Evolutionary conservation across 2,113 vertebrate genomes (phyloP).

Genomic region (Morone saxatilis): DNA sequence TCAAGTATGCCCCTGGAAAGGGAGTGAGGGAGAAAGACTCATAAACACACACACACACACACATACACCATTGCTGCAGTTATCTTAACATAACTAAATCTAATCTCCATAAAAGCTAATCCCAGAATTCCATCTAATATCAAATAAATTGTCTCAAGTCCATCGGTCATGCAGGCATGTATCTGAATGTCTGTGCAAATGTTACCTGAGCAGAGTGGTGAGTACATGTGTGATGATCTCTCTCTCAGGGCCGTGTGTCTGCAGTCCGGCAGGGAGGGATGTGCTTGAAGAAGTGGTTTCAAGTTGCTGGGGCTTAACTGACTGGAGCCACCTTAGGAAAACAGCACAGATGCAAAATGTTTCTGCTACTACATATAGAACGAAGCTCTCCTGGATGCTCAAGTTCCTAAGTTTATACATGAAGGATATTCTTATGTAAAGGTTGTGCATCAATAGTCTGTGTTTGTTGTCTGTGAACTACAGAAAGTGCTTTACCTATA

Average conservation of each 20-base stretch:
- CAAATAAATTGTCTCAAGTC: background rate
- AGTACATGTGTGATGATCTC: constrained; percentile 82
- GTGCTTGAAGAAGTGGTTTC: background rate
- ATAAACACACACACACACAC: background rate
- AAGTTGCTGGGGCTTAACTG: background rate
- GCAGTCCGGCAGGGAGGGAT: background rate
- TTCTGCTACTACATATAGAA: background rate
- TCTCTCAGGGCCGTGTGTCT: constrained; percentile 70
- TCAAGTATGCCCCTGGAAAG: constrained; percentile 87
- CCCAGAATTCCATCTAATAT: background rate
- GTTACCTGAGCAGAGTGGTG: constrained; percentile 86
- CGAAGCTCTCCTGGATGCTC: background rate
- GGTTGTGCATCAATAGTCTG: no score
- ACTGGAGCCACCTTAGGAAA: constrained; percentile 42
- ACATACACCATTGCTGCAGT: background rate
- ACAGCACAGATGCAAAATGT: background rate
- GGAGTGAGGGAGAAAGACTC: background rate
- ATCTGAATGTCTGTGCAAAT: background rate
- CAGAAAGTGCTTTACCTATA: constrained; percentile 77
- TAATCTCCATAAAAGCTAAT: background rate
- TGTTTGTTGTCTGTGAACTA: background rate
- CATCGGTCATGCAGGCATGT: background rate
- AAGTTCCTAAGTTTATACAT: no score
- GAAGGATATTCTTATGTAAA: no score
- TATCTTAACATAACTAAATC: background rate